Conservation (phyloP, 1,140 invertebrate species). For the Bombus huntii region DNA sequence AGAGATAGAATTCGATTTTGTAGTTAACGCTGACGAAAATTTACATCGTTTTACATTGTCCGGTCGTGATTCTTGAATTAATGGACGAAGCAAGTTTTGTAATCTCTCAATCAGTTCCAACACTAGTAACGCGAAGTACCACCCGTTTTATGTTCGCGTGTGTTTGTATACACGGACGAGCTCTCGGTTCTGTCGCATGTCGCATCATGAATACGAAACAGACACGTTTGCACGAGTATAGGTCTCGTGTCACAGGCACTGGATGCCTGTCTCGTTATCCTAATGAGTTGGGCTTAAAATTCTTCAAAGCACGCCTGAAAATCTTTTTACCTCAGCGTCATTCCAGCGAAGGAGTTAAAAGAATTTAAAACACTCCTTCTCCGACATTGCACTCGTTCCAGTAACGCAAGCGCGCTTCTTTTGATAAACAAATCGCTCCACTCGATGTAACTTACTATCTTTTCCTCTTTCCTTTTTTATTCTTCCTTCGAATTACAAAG, state of each 20-base stretch:
- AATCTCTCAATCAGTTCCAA: conserved; percentile 41
- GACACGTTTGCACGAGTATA: conserved; percentile 16
- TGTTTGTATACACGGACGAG: neutral
- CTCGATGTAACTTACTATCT: neutral
- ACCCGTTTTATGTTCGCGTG: neutral
- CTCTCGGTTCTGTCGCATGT: neutral
- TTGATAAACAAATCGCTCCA: neutral
- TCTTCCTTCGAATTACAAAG: neutral
- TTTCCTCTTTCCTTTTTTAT: neutral
- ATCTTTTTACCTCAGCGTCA: conserved; percentile 38
- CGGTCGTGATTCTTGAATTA: neutral
- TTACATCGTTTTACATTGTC: neutral
- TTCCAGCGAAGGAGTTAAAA: conserved; percentile 12
- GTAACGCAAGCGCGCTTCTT: conserved; percentile 5
- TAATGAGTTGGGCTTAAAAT: conserved; percentile 59
- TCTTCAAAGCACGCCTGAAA: conserved; percentile 48
- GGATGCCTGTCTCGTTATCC: conserved; percentile 57
- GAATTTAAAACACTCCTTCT: conserved; percentile 41
- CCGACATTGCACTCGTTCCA: conserved; percentile 7
- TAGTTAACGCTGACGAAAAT: neutral
- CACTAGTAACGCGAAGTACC: conserved; percentile 12
- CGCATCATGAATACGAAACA: conserved; percentile 43
- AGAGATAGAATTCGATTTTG: neutral
- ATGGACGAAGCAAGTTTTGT: conserved; percentile 17
- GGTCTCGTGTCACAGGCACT: conserved; percentile 32